Evolutionary conservation across 2,797 vertebrate genomes (phyloP), one percentile per base, ranked within the genome.

Genomic region (Streptopelia turtur): DNA sequence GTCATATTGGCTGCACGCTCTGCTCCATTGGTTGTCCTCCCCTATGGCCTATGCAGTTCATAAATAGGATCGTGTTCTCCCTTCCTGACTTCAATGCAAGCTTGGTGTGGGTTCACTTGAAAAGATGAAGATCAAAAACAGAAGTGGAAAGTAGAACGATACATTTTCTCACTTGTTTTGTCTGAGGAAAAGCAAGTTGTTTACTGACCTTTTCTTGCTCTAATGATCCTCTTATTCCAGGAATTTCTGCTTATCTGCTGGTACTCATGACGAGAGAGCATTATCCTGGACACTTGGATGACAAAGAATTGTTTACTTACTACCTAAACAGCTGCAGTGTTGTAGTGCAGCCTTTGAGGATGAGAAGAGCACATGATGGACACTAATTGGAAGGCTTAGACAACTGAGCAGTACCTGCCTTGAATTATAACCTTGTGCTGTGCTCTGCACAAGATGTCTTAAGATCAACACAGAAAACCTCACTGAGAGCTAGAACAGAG

Each of bases 321-420:
- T 17, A 22, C 22, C 49, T 92, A 81, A 74, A 92, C 74, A 94
- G 59, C 88, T 76, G 11, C 66, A 86, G 61, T 45, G 16, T 57
- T 80, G 45, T 72, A 66, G 37, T 49, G 17, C 47, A 72, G 66
- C 69, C n/a, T 94, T 75, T 86, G 59, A 91, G 81, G 43, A 66
- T 89, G 78, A 93, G 82, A 90, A 59, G 66, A 74, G 70, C 13
- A 43, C 50, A 49, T 94, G 92, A 96, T 77, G 83, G 93, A 95
- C 90, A 50, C 83, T 95, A 95, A 95, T 92, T 92, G 86, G 92
- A 63, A 81, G 59, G 39, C 28, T 93, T 61, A 82, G 64, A 70
- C 85, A 91, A 70, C 30, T 49, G 83, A 76, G 39, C 35, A 65
- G 53, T 76, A 18, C 60, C 70, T 95, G 74, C 74, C 52, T 94